A percentile compares a stretch with the other conserved stretches of the same genome.
Conservation (phyloP, 2,113 vertebrate species). For the Nycticorax nycticorax region DNA sequence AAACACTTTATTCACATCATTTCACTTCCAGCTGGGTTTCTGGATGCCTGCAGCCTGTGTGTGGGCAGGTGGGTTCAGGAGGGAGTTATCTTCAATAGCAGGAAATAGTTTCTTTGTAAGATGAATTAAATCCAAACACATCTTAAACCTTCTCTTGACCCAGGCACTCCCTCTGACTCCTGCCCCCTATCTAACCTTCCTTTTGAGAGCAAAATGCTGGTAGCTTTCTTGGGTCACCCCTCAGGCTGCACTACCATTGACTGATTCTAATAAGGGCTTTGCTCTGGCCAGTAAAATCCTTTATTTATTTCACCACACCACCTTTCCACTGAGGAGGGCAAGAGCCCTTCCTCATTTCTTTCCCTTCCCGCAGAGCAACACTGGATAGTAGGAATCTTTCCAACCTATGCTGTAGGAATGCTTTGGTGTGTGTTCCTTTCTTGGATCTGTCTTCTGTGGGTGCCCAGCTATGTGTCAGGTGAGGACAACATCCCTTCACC, state of each 20-base stretch:
- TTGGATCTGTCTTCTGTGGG: not conserved
- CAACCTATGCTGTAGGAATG: not conserved
- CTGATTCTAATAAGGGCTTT: constrained; percentile 36
- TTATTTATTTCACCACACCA: constrained; percentile 17
- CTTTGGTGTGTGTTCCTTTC: not conserved
- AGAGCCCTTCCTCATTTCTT: not conserved
- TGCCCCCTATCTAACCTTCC: constrained; percentile 57
- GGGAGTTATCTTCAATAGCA: constrained; percentile 69
- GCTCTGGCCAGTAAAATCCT: constrained; percentile 10
- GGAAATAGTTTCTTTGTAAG: constrained; percentile 70
- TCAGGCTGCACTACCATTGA: not conserved
- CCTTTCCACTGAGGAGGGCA: not conserved
- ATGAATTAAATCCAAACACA: constrained; percentile 70
- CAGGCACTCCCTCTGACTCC: constrained; percentile 65
- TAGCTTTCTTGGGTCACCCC: constrained; percentile 38
- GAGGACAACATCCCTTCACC: not conserved
- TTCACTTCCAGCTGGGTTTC: constrained; percentile 64
- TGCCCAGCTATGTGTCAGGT: not conserved
- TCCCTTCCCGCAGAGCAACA: not conserved
- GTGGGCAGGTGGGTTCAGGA: constrained; percentile 72
- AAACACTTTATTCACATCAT: constrained; percentile 59
- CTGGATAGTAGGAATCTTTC: not conserved
- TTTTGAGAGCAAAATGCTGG: constrained; percentile 48
- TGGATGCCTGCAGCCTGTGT: constrained; percentile 66
- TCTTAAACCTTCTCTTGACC: constrained; percentile 69